Base-by-base conservation (phyloP, 1,140 invertebrate species). In the Ceratina calcarata region DNA sequence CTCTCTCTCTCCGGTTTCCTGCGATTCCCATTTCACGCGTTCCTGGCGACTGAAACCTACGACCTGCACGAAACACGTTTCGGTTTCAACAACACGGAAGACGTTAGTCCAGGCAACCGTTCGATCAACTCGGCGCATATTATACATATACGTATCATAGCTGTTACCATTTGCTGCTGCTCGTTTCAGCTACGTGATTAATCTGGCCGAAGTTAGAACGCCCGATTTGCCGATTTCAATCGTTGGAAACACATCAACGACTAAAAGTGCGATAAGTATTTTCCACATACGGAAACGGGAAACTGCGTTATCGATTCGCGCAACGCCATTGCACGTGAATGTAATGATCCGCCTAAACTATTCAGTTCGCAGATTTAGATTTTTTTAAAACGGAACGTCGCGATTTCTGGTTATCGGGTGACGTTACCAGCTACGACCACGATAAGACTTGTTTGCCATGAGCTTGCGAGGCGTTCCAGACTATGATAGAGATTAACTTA, bases 401-500 rank as follows among this genome's bases (percentile, higher is more conserved):
- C 77, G 61, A 37, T 18, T 69, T 51, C 53, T 45, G 70, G 72
- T 86, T 86, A 86, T 86, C 85, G 81, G 75, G 64, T 86, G 85
- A 86, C 85, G 84, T 85, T 60, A 57, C 16, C 60, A n/a, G 57
- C 45, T 74, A 32, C 73, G 78, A 51, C 37, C 16, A 16, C 16
- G 85, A 86, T 86, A 86, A 86, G 66, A 12, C 70, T 87, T 87
- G 84, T 88, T 88, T 87, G 84, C 86, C 76, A 71, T 83, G 75
- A 66, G 55, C 72, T 86, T 51, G 73, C 78, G 75, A 80, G 77
- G 77, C 80, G 80, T 85, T 82, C 79, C 86, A 84, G 84, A 87
- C 86, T 88, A 88, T 86, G 87, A 86, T 87, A 86, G 84, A 88
- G 84, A 87, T 88, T 88, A 88, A 75, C 83, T 88, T 86, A 86